Evolutionary conservation across 92 coral and sea anemone species (phyloP).

Genomic region (Parazoanthus swiftii): DNA sequence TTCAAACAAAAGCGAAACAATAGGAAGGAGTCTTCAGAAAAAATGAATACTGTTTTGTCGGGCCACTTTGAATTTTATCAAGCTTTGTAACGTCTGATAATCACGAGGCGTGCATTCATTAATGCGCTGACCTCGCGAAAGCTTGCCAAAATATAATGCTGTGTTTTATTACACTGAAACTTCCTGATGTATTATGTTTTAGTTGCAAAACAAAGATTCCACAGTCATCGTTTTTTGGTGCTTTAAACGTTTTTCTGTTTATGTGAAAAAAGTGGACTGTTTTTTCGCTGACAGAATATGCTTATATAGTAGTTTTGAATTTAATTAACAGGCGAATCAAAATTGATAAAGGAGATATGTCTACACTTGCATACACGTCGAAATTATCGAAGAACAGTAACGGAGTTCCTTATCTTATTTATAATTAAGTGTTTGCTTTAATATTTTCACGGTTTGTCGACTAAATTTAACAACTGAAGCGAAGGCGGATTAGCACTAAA

Average conservation of each 20-base stretch:
- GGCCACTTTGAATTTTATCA: background rate
- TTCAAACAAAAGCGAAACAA: slow-evolving; percentile 30
- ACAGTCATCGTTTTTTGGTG: background rate
- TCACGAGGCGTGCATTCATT: background rate
- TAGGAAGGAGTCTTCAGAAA: background rate
- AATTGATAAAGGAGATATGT: background rate
- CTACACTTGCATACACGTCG: background rate
- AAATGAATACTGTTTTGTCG: slow-evolving; percentile 1
- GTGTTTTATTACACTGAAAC: slow-evolving; percentile 12
- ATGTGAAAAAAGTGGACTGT: background rate
- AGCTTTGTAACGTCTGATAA: background rate
- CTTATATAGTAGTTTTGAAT: background rate
- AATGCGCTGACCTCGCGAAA: slow-evolving; percentile 27
- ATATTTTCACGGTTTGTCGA: slow-evolving; percentile 27
- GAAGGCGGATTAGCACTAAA: slow-evolving; percentile 19
- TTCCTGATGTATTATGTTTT: background rate
- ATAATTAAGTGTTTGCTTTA: slow-evolving; percentile 3
- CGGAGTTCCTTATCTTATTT: background rate
- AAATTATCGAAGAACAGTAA: background rate
- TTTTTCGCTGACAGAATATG: slow-evolving; percentile 30
- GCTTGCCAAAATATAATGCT: slow-evolving; percentile 10
- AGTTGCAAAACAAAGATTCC: background rate
- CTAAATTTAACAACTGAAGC: slow-evolving; percentile 15
- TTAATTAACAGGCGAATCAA: background rate
- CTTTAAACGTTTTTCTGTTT: background rate